Conservation (phyloP, 2,113 vertebrate species). For the Oxyura jamaicensis region DNA sequence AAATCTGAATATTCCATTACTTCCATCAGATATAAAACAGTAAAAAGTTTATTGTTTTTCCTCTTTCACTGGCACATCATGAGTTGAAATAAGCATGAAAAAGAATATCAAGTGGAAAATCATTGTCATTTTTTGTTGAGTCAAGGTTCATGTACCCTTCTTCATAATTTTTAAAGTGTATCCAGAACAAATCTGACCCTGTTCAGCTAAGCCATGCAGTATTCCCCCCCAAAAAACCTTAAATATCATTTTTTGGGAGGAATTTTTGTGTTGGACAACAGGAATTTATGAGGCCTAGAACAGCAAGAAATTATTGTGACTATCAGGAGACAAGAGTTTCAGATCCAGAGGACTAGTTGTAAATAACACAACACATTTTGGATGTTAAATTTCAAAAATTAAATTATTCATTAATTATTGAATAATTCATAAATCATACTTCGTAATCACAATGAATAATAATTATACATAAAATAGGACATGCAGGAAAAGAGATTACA, state of each 20-base stretch:
- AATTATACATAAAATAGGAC: conserved; percentile 55
- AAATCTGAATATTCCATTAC: background rate
- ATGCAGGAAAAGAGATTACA: conserved; percentile 22
- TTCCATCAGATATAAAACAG: background rate
- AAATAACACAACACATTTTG: background rate
- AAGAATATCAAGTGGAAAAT: background rate
- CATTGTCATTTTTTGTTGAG: background rate
- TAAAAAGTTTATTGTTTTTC: background rate
- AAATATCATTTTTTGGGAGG: background rate
- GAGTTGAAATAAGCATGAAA: background rate
- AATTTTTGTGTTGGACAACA: background rate
- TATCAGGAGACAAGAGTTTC: background rate
- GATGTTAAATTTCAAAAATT: conserved; percentile 29
- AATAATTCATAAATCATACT: conserved; percentile 56
- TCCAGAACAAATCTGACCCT: background rate
- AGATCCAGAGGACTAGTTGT: background rate
- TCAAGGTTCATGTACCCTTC: background rate
- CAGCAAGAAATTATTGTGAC: background rate
- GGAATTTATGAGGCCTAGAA: background rate
- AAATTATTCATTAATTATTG: conserved; percentile 49
- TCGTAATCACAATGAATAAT: conserved; percentile 51
- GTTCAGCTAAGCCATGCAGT: background rate
- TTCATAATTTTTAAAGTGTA: background rate
- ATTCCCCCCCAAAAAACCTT: background rate
- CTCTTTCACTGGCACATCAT: background rate